Evolutionary conservation across 2,888 invertebrate species (phyloP).

Genomic region (Cosmia pyralina): DNA sequence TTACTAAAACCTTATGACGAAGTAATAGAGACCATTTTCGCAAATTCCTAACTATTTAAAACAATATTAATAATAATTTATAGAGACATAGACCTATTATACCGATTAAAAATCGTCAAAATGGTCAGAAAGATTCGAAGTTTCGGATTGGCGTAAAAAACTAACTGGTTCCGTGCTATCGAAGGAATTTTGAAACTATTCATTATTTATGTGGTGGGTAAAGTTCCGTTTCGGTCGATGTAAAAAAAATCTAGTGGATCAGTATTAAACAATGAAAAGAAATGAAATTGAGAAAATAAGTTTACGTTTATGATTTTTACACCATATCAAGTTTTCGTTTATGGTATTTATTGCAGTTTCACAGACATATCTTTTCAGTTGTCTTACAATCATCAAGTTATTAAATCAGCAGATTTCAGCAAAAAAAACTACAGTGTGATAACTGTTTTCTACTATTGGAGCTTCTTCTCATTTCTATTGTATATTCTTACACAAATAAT

Average conservation of each 20-base stretch:
- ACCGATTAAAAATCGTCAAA: conserved; percentile 61
- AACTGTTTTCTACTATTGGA: not conserved
- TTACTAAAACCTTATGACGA: conserved; percentile 44
- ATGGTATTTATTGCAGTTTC: not conserved
- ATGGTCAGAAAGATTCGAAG: conserved; percentile 49
- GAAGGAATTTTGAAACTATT: conserved; percentile 44
- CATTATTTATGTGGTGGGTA: conserved; percentile 37
- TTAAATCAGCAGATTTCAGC: not conserved
- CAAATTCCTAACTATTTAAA: conserved; percentile 20
- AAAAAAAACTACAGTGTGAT: not conserved
- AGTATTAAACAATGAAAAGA: not conserved
- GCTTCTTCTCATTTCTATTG: not conserved
- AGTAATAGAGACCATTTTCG: conserved; percentile 44
- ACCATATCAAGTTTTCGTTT: no score
- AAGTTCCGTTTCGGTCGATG: conserved; percentile 1
- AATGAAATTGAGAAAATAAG: no score
- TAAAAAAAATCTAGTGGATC: conserved; percentile 3
- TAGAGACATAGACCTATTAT: conserved; percentile 63
- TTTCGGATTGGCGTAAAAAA: conserved; percentile 55
- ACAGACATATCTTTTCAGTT: not conserved
- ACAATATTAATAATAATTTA: conserved; percentile 64
- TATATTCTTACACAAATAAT: conserved; percentile 31
- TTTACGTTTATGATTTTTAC: not conserved
- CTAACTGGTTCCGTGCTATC: conserved; percentile 36
- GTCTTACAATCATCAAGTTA: not conserved